phyloP scores from a whole-genome alignment of 2,797 vertebrate genomes.

The Rhyacichthys aspro region DNA sequence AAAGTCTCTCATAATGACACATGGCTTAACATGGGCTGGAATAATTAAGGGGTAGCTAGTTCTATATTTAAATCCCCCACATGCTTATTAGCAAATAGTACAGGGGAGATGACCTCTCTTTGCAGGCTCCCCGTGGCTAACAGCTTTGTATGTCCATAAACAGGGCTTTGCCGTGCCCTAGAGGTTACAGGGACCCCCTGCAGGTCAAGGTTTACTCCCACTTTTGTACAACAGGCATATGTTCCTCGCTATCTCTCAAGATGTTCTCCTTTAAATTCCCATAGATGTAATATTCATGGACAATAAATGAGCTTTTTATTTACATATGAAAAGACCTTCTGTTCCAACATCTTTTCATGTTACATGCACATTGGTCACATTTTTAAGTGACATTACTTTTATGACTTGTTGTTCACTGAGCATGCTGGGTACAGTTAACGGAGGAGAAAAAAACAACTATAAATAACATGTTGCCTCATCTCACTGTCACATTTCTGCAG shows the following conservation, averaged over 20 bases:
- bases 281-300: not conserved
- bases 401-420: no score
- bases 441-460: no score
- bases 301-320: no score
- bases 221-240: constrained; percentile 1
- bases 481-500: no score
- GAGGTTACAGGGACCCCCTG: constrained; percentile 22
- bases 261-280: not conserved
- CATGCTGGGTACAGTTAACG: no score
- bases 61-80: constrained; percentile 77
- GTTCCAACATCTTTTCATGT: no score
- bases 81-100: constrained; percentile 76
- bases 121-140: constrained; percentile 24
- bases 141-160: constrained; percentile 41
- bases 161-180: constrained; percentile 21
- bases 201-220: constrained; percentile 36
- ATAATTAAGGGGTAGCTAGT: constrained; percentile 68
- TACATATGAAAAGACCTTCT: no score
- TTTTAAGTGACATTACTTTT: no score
- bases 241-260: not conserved
- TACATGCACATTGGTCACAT: no score
- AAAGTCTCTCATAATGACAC: constrained; percentile 58
- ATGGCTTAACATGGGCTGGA: constrained; percentile 54
- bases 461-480: no score
- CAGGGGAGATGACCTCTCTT: constrained; percentile 58